Evolutionary conservation across 1,140 invertebrate genomes (phyloP), one percentile per base, ranked within the genome.

Genomic region (Scaptomyza hsui): DNA sequence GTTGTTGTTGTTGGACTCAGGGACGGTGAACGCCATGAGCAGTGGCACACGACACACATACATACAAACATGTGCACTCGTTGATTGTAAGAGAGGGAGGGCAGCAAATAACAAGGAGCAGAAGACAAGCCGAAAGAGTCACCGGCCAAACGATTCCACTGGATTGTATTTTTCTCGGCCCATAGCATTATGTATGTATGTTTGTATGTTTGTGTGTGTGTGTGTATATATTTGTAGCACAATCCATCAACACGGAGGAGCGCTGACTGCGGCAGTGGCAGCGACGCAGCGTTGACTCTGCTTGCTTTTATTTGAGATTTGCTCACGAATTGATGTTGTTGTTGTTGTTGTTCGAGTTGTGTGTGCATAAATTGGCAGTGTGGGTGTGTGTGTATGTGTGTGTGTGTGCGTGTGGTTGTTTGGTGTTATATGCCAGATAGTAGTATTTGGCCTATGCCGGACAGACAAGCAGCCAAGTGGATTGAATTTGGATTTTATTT

Each of bases 241-340:
- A 85, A 85, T 85, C 79, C 77, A 85, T 85, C 81, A 85, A 78
- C 64, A 65, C 75, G 60, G 83, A 41, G 56, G 29, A 63, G 72
- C 51, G 41, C 59, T 67, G 65, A 37, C 60, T 48, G 37, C 52
- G 51, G 44, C 72, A 41, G 52, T 42, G 42, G 13, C 21, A 15
- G 9, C 12, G 39, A 37, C 15, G 24, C 59, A 35, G 57, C 53
- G 45, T 71, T 80, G 72, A 77, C 78, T 86, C 74, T 80, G 76
- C 80, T 76, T 82, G 80, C 81, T 85, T 85, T 85, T 80, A 86
- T 86, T 86, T 85, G 69, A 74, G 69, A 86, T 85, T 85, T 80
- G 81, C 77, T 83, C 81, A 86, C 81, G 81, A 80, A 85, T 75
- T 77, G 80, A 62, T 67, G 51, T 72, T 79, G 77, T 52, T 73